Evolutionary conservation across 2,888 invertebrate genomes (phyloP), one percentile per base, ranked within the genome.

Genomic region (Saturnia japonica): DNA sequence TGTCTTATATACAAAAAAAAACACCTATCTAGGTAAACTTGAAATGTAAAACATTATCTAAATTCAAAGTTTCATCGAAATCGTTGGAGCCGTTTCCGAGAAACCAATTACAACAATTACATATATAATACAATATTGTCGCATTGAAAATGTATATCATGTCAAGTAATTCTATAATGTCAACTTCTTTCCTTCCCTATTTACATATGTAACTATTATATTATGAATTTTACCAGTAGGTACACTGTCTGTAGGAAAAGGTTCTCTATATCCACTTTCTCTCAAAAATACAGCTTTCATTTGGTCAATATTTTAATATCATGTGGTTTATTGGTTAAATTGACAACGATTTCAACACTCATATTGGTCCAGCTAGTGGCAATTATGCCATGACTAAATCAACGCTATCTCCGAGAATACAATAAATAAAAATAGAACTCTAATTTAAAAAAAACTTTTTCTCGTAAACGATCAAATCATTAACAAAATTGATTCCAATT

Each of bases 321-420:
- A 54, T 22, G 25, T 14, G 57, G 25, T 25, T 25, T 25, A 57
- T 54, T n/a, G 22, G 22, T 22, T 22, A 54, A 54, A 54, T 25
- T 12, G 12, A 14, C 25, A 57, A 25, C 14, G 72, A 68, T 57
- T 7, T 57, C 25, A 14, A 25, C 12, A 57, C 22, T 14, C 25
- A 25, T 14, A 57, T 2, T 28, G 11, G 57, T 25, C 57, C 25
- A 57, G 25, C 25, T 57, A 57, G 25, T 25, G 57, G 25, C 25
- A 57, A 57, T 57, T 57, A 57, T 25, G 57, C 25, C 57, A 57
- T 57, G 14, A 57, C 12, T 57, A 57, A 25, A 25, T 57, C 57
- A 4, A 25, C 12, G 25, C 57, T 57, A 57, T 25, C 25, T 57
- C 57, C 11, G 1, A 12, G 57, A 57, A 57, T 14, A 25, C 11